These are phyloP conservation scores for Pygoscelis adeliae DNA, from an alignment of 2,113 vertebrate genomes.

Conservation along the genomic window DNA sequence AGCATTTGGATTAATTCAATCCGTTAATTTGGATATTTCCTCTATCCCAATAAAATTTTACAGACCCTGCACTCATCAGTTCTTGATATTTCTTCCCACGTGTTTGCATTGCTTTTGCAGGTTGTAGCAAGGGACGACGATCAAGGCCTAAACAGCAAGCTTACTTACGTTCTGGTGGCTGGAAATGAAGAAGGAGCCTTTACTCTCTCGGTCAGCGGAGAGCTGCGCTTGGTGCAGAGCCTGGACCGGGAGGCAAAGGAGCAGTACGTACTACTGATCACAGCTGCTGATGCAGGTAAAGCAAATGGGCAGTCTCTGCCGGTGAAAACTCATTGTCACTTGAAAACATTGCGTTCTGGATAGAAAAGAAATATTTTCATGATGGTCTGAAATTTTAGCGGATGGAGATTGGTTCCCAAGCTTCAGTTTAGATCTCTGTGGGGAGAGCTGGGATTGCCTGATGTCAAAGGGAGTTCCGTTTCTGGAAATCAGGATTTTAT, in stretches of 20 bases:
- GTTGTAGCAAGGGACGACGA: conserved; percentile 95
- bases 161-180: conserved; percentile 83
- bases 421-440: neutral
- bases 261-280: conserved; percentile 84
- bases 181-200: conserved; percentile 88
- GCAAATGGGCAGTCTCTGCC: neutral
- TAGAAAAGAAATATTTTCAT: neutral
- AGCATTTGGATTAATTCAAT: neutral
- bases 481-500: neutral
- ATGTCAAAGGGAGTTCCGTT: neutral
- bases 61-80: neutral
- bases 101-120: conserved; percentile 60
- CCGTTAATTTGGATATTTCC: neutral
- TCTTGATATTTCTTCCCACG: neutral
- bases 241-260: conserved; percentile 88
- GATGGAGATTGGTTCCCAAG: neutral
- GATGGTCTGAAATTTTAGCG: neutral
- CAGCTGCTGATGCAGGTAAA: conserved; percentile 89
- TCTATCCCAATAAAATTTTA: neutral
- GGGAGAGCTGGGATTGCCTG: neutral
- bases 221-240: conserved; percentile 84
- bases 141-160: conserved; percentile 86
- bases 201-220: conserved; percentile 84
- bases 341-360: neutral
- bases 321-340: rapidly evolving